Evolutionary conservation across 1,140 invertebrate species (phyloP), one percentile per base, ranked within the genome.

Genomic region (Sitobion miscanthi): DNA sequence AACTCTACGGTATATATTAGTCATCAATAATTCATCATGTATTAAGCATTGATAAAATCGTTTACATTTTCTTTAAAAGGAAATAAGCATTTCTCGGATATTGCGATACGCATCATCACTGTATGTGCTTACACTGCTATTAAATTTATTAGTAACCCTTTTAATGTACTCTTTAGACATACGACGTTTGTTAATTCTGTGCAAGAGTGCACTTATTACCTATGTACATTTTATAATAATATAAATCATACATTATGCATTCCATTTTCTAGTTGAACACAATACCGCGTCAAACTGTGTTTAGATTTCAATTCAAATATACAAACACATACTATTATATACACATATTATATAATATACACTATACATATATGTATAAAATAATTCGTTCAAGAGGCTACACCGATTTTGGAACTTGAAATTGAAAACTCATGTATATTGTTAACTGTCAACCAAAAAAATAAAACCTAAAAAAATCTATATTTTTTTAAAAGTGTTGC

Each of bases 171-270:
- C 30, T 77, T 77, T 77, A 77, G 62, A 5, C 30, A 77, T n/a
- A n/a, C 14, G 62, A 17, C 17, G n/a, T n/a, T 77, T 14, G 17
- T 35, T 77, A 77, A 77, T 77, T 77, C 62, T 5, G 3, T 17
- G 14, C 62, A 77, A 77, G 62, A 77, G 62, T 77, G 62, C 30
- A 77, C 62, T 77, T 77, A 77, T 77, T 77, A 77, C n/a, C n/a
- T 77, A 77, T 77, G 62, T 77, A 77, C 62, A 77, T 77, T n/a
- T 77, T 77, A 20, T 77, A 77, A 77, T 77, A 17, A 77, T 77
- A 77, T 77, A 77, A 77, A n/a, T n/a, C n/a, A 77, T 77, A 77
- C 14, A 77, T 77, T 77, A n/a, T 77, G 62, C n/a, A 77, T n/a
- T 77, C n/a, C 9, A 14, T n/a, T 77, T 77, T 77, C 11, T 77